Evolutionary conservation across 2,888 invertebrate genomes (phyloP).

Genomic region (Aphidoletes aphidimyza): DNA sequence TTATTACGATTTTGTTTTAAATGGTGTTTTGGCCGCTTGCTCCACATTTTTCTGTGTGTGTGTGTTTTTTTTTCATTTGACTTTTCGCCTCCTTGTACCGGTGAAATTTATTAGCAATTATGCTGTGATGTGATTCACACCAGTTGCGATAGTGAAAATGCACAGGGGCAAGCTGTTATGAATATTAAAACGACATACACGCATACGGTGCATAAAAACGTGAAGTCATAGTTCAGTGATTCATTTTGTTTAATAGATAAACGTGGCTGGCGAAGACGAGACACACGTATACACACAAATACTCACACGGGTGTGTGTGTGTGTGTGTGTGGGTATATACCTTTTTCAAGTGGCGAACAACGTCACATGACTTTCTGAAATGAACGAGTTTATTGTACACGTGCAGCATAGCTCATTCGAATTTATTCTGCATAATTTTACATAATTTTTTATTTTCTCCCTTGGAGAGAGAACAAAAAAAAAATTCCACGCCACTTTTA

Average conservation of each 20-base stretch:
- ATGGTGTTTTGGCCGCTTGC: too few species aligned
- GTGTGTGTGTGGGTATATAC: too few species aligned
- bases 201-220: background rate
- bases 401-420: constrained; percentile 2
- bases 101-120: constrained; percentile 43
- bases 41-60: constrained; percentile 39
- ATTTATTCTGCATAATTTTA: constrained; percentile 44
- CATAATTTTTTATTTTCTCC: constrained; percentile 26
- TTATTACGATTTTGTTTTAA: constrained; percentile 50
- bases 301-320: too few species aligned
- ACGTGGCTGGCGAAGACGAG: background rate
- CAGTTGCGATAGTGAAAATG: constrained; percentile 51
- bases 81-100: background rate
- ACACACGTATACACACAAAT: too few species aligned
- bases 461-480: background rate
- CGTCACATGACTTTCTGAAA: background rate
- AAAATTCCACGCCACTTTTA: background rate
- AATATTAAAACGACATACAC: constrained; percentile 44
- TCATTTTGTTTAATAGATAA: constrained; percentile 47
- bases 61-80: background rate
- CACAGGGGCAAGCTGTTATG: constrained; percentile 51
- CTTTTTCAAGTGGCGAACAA: constrained; percentile 34
- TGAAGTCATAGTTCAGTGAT: constrained; percentile 53
- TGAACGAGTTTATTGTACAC: background rate
- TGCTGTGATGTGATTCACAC: constrained; percentile 51